Conservation (phyloP, 1,140 invertebrate species). For the Pseudomyrmex sp. region DNA sequence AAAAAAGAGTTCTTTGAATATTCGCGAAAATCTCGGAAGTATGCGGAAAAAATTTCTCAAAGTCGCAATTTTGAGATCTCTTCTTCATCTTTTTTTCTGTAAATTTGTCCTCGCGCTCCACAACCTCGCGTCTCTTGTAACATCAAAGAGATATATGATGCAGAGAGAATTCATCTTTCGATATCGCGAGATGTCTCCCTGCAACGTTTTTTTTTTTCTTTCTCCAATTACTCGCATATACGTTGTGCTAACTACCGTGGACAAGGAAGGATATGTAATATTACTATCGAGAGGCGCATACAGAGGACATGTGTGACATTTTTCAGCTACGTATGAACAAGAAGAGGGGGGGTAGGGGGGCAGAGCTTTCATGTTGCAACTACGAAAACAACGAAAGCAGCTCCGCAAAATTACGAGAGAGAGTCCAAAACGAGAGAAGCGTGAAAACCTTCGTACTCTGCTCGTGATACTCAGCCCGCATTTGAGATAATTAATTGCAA, state of each 20-base stretch:
- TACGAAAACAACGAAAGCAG: conserved; percentile 60
- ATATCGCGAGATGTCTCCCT: not conserved
- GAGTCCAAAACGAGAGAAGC: conserved; percentile 54
- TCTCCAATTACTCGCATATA: not conserved
- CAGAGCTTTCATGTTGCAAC: conserved; percentile 56
- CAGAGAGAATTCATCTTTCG: not conserved
- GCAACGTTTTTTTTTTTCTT: conserved; percentile 20
- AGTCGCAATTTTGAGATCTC: not conserved
- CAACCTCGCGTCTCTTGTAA: too few species aligned
- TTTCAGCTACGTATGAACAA: conserved; percentile 47
- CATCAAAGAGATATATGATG: too few species aligned
- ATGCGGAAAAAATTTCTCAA: not conserved
- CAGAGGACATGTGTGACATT: conserved; percentile 33
- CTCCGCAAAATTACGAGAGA: conserved; percentile 59
- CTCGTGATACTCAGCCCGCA: conserved; percentile 55
- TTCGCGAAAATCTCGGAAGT: not conserved
- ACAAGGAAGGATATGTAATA: conserved; percentile 43
- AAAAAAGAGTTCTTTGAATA: not conserved
- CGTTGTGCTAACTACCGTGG: conserved; percentile 53
- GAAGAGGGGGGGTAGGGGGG: not conserved
- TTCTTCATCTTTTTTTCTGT: not conserved
- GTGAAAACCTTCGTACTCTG: conserved; percentile 56
- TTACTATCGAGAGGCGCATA: conserved; percentile 51
- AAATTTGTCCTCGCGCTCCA: not conserved
- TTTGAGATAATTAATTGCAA: conserved; percentile 61